Evolutionary conservation across 2,797 vertebrate species (phyloP), one percentile per base, ranked within the genome.

Genomic region (Chromis chromis): DNA sequence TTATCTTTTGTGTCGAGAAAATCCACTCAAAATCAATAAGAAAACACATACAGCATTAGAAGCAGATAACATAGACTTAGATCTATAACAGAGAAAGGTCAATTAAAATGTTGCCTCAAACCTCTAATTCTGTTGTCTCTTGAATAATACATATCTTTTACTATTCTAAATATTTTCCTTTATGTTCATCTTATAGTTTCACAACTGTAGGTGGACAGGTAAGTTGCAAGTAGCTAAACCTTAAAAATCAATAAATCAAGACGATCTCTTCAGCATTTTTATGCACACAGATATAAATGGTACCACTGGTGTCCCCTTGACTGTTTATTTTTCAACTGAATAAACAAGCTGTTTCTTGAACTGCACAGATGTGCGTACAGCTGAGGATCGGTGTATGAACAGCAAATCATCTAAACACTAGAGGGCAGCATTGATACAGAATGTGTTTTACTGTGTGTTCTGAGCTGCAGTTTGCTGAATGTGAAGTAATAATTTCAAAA

Each of bases 401-500:
- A 62, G 24, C 16, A 49, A 21, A 71, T 60, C 9, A 39, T 56
- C 6, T 40, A 8, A 33, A 68, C 94, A 93, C 90, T 70, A 92
- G 93, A 91, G 91, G 91, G 92, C 86, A 90, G 83, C 87, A 88
- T 65, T 63, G 59, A 28, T 33, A 25, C 6, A 59, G 1, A 28
- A 0, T 21, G 40, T 57, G 22, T 16, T 55, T n/a, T 19, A 17
- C 7, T 28, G 3, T 1, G 3, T 13, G 24, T 6, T 6, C 8
- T n/a, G 24, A 24, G 17, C 21, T 54, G 19, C 16, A 67, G 25
- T 27, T 59, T 52, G 10, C 6, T 24, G 24, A 40, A 59, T 25
- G 12, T 16, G 8, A 27, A 59, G 31, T n/a, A 24, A 10, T 21
- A 9, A 46, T 22, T 8, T 13, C 17, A 62, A 24, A 17, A 13